These are phyloP conservation scores for Dascillus cervinus DNA, from an alignment of 2,888 invertebrate species.

Conservation along the genomic window DNA sequence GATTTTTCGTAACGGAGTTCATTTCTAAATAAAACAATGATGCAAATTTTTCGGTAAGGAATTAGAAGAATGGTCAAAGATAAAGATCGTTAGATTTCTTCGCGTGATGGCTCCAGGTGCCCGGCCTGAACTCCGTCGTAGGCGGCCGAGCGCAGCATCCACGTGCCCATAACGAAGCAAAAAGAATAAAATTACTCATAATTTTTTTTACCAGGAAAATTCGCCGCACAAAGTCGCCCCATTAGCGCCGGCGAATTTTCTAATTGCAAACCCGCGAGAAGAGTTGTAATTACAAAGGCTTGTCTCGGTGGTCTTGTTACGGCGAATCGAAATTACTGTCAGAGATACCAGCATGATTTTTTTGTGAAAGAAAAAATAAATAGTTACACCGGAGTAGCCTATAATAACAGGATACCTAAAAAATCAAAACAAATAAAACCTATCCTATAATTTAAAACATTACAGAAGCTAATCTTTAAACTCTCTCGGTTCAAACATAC, in stretches of 20 bases:
- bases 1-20: too few species aligned
- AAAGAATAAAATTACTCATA: slow-evolving; percentile 11
- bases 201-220: too few species aligned
- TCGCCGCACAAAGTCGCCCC: too few species aligned
- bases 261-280: too few species aligned
- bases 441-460: slow-evolving; percentile 18
- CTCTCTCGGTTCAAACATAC: too few species aligned
- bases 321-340: too few species aligned
- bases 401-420: slow-evolving; percentile 16
- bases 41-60: slow-evolving; percentile 3
- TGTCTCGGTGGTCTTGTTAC: too few species aligned
- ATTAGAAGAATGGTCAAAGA: slow-evolving; percentile 15
- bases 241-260: too few species aligned
- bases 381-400: background rate
- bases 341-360: background rate
- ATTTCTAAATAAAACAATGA: too few species aligned
- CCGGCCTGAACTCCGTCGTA: slow-evolving; percentile 24
- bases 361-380: background rate
- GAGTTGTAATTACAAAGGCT: too few species aligned
- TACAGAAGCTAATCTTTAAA: slow-evolving; percentile 21
- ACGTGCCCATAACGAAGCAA: slow-evolving; percentile 30
- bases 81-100: slow-evolving; percentile 31
- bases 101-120: slow-evolving; percentile 31
- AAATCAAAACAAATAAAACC: slow-evolving; percentile 19
- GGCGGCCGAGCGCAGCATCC: slow-evolving; percentile 31